These are phyloP conservation scores for Pholis gunnellus DNA, from an alignment of 2,113 vertebrate species.

Conservation along the genomic window DNA sequence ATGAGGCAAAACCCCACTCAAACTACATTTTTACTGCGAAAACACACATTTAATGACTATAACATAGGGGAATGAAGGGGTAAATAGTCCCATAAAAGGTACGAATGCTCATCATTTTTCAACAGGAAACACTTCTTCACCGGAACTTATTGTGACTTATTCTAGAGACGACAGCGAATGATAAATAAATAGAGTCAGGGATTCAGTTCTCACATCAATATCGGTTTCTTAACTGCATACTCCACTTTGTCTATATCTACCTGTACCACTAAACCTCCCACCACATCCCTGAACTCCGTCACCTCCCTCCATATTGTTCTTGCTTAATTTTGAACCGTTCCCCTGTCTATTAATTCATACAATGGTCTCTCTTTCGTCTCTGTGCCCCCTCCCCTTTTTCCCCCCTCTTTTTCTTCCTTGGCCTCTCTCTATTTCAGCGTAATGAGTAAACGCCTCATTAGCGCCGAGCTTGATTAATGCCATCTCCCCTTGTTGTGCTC, in stretches of 20 bases:
- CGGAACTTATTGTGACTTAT: background rate
- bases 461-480: slow-evolving; percentile 75
- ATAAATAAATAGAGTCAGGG: slow-evolving; percentile 14
- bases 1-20: background rate
- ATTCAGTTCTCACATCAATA: slow-evolving; percentile 11
- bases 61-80: background rate
- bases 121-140: background rate
- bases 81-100: background rate
- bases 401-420: slow-evolving; percentile 24
- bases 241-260: slow-evolving; percentile 14
- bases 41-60: background rate
- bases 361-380: slow-evolving; percentile 10
- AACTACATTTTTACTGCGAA: background rate
- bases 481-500: slow-evolving; percentile 74
- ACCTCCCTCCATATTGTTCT: slow-evolving; percentile 32
- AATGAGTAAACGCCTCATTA: slow-evolving; percentile 83
- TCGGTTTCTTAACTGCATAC: slow-evolving; percentile 12
- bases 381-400: background rate
- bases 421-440: slow-evolving; percentile 68
- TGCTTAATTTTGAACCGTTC: slow-evolving; percentile 12
- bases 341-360: slow-evolving; percentile 43
- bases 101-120: background rate
- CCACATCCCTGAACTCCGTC: slow-evolving; percentile 37
- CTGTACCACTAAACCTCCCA: slow-evolving; percentile 26
- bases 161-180: slow-evolving; percentile 4